Evolutionary conservation across 2,113 vertebrate species (phyloP).

Genomic region (Melanerpes aurifrons): DNA sequence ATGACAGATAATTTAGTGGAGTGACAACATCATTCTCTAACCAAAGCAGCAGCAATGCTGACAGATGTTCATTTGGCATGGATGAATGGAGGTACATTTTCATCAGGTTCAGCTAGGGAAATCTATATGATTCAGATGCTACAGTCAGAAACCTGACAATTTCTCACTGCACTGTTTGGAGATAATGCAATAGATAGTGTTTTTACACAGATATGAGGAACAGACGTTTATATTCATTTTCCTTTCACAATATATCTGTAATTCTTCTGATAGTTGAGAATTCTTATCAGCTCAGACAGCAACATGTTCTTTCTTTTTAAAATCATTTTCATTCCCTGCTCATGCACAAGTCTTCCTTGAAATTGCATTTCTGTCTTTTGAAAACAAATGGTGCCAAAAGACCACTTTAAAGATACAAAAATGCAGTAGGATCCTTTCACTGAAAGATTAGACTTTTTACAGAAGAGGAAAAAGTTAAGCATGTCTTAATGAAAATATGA

Average conservation of each 20-base stretch:
- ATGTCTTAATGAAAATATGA: neutral
- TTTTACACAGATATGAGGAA: neutral
- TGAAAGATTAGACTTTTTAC: neutral
- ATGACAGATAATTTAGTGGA: neutral
- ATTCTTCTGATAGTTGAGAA: neutral
- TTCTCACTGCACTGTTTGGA: neutral
- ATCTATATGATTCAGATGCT: neutral
- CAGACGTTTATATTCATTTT: neutral
- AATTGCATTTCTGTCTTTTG: neutral
- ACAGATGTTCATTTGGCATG: conserved; percentile 7
- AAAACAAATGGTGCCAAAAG: neutral
- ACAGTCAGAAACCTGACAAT: neutral
- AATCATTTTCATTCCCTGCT: neutral
- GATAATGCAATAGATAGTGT: neutral
- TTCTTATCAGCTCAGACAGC: neutral
- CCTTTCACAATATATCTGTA: neutral
- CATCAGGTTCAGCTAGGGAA: conserved; percentile 2
- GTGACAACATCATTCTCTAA: neutral
- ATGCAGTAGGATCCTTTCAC: neutral
- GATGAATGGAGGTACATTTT: neutral
- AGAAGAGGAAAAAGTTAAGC: neutral
- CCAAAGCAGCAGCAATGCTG: neutral
- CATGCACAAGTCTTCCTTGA: neutral
- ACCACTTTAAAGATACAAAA: neutral
- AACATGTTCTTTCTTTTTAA: neutral